A percentile compares a stretch with the other conserved stretches of the same genome.
These are phyloP conservation scores for Anneissia japonica DNA, from an alignment of 35 echinoderm and acorn worm species.

Conservation along the genomic window DNA sequence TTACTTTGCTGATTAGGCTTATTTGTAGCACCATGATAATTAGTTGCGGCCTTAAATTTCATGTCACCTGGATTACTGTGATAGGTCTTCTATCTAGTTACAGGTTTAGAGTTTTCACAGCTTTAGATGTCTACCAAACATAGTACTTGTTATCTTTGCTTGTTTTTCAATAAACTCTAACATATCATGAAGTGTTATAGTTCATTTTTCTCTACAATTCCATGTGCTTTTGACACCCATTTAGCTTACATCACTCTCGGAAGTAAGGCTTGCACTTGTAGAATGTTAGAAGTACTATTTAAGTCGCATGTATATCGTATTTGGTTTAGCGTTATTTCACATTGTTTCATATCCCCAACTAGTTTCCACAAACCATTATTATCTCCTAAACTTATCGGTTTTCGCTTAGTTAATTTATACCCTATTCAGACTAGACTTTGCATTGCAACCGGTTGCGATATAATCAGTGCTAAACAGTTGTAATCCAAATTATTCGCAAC, in stretches of 20 bases:
- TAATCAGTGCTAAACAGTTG: too few relatives aligned
- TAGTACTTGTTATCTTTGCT: constrained; percentile 36
- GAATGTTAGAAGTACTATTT: constrained; percentile 17
- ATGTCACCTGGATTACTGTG: background rate
- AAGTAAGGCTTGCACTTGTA: constrained; percentile 12
- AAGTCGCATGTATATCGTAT: constrained; percentile 32
- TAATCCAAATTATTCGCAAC: too few relatives aligned
- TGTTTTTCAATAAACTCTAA: constrained; percentile 27
- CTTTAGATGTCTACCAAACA: constrained; percentile 29
- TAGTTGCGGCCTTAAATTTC: background rate
- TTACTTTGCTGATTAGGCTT: background rate
- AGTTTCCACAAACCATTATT: background rate
- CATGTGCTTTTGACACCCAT: constrained; percentile 40
- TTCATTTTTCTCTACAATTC: constrained; percentile 18
- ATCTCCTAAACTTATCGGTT: background rate
- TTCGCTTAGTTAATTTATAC: background rate
- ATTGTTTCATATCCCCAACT: constrained; percentile 17
- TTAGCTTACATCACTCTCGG: constrained; percentile 21
- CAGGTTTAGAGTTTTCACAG: background rate
- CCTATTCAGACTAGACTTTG: too few relatives aligned
- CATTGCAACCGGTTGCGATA: too few relatives aligned
- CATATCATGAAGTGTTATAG: constrained; percentile 27
- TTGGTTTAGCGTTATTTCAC: constrained; percentile 13
- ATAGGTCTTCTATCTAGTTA: constrained; percentile 10
- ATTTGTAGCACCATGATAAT: background rate